phyloP scores from a whole-genome alignment of 1,140 invertebrate species.

The Ips nitidus region DNA sequence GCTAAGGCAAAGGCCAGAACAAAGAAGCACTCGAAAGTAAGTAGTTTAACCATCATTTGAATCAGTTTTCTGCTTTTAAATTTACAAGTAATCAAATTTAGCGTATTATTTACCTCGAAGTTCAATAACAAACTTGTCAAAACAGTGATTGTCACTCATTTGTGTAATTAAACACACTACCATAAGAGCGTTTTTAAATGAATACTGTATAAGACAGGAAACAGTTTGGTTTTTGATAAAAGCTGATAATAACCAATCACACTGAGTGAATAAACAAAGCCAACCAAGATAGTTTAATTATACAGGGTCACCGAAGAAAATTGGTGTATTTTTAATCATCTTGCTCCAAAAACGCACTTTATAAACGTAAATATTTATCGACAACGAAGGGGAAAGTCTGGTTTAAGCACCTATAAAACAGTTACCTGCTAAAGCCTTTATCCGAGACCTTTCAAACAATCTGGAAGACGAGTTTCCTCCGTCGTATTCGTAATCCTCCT shows the following conservation, averaged over 20 bases:
- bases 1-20: no score
- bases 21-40: no score
- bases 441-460: conserved; percentile 97
- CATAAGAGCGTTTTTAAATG: no score
- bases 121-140: conserved; percentile 27
- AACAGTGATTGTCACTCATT: conserved; percentile 13
- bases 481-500: conserved; percentile 97
- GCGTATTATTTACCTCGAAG: conserved; percentile 18
- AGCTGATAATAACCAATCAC: neutral
- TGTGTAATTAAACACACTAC: no score
- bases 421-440: conserved; percentile 95
- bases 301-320: neutral
- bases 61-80: no score
- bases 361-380: neutral
- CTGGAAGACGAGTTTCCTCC: conserved; percentile 98
- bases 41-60: no score
- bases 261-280: neutral
- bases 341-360: neutral
- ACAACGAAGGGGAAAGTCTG: neutral
- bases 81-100: neutral
- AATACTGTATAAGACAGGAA: conserved; percentile 14
- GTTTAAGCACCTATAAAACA: neutral
- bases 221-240: conserved; percentile 30
- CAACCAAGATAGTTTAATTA: neutral
- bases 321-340: neutral